Base-by-base conservation (phyloP, 2,888 invertebrate genomes). In the Hydrotaea diabolus region DNA sequence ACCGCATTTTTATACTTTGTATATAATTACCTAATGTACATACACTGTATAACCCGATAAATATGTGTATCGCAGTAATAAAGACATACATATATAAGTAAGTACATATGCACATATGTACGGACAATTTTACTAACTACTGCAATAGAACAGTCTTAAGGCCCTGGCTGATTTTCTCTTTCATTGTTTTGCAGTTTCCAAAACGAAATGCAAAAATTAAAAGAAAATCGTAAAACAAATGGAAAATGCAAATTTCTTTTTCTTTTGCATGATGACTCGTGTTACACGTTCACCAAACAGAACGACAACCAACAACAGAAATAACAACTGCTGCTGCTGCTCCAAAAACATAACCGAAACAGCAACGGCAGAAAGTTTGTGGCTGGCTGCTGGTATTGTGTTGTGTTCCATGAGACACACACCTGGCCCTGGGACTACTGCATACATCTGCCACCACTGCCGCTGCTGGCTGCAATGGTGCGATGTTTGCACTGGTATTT, bases 211-310 rank as follows among this genome's bases (percentile, higher is more conserved):
- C 39, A 39, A 66, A 39, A 66, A 39, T 19, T 19, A 43, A 46
- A 69, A 21, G 23, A 69, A 69, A 69, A 59, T 26, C 13, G 2
- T 11, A 21, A 59, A 59, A 26, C 26, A 59, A 59, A 13, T 23
- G 26, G 73, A 81, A 85, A 85, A 80, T 74, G 73, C 73, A 77
- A 85, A 85, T 80, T 82, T 72, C 62, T 62, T 62, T 15, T 26
- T 26, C n/a, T 19, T 66, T 23, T 74, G 13, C 85, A 74, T 82
- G n/a, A n/a, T n/a, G 76, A 80, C 73, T 85, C 73, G n/a, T 49
- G 39, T 77, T 77, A 74, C 82, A 80, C 8, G 69, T 49, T 49
- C 49, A 64, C n/a, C 2, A 64, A n/a, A n/a, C n/a, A n/a, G n/a
- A n/a, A n/a, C n/a, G n/a, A n/a, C n/a, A n/a, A 59, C 49, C 19